Evolutionary conservation across 2,888 invertebrate species (phyloP), one percentile per base, ranked within the genome.

Genomic region (Meiosimyza decipiens): DNA sequence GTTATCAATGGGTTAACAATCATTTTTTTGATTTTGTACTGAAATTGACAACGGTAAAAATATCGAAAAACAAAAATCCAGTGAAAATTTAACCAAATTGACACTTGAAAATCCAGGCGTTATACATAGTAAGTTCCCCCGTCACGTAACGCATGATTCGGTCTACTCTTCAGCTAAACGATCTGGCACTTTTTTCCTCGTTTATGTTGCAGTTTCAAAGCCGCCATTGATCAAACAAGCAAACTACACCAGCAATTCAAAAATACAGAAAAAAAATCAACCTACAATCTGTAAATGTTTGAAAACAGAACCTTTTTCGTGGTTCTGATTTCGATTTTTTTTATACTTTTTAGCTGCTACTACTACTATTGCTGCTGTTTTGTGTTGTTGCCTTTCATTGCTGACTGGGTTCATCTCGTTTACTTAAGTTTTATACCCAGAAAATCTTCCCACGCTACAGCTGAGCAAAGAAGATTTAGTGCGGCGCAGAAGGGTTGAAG

Each of bases 371-470:
- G 68, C 47, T 16, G 18, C 63, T 68, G 49, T 52, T 28, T 28
- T 28, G 28, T 66, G 50, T 12, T 59, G 55, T 65, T 52, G 69
- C 69, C 69, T 16, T 60, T 54, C 16, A 33, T 54, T 55, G 16
- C 54, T 18, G 22, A 18, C 64, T 11, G 16, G n/a, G 22, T 60
- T 69, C 69, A 69, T 60, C 60, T 60, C 51, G 47, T 55, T 67
- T 49, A 57, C 57, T 66, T 66, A 28, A 52, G 22, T 66, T 69
- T 33, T 33, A 59, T 68, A 64, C 64, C 74, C 75, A 78, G 80
- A 82, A 85, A 86, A 86, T 86, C 86, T 86, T 86, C 85, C 85
- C 85, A 86, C 86, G 85, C 86, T 85, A 81, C 76, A 76, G 76
- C 77, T 78, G 77, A 77, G 78, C 75, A 76, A 66, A 72, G 63